Conservation (phyloP, 2,797 vertebrate genomes). For the Nyctibius grandis region DNA sequence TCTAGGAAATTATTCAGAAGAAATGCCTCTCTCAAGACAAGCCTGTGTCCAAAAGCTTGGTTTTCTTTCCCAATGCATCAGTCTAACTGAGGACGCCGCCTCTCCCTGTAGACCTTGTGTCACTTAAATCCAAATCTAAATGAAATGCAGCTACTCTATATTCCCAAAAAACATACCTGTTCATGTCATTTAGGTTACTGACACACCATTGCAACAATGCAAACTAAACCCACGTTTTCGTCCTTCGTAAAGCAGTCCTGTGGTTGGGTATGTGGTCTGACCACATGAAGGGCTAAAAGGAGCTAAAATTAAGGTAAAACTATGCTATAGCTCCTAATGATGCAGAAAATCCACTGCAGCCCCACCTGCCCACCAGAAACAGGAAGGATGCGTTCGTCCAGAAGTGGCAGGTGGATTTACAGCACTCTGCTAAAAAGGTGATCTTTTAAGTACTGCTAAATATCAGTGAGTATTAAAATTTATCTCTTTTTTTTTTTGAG, state of each 20-base stretch:
- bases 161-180: not conserved
- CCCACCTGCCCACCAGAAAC: not conserved
- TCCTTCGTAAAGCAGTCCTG: not conserved
- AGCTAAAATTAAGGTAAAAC: not conserved
- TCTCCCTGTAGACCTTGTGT: not conserved
- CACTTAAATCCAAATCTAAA: not conserved
- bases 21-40: not conserved
- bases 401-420: not conserved
- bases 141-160: accelerated
- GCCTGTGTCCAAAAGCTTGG: not conserved
- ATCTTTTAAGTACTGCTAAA: not conserved
- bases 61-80: not conserved
- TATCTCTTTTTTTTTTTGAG: not conserved
- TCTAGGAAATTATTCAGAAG: not conserved
- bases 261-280: not conserved
- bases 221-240: not conserved
- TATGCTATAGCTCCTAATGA: not conserved
- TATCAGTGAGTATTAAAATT: accelerated
- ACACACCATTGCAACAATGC: not conserved
- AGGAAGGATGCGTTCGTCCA: not conserved
- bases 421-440: not conserved
- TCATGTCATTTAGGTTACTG: not conserved
- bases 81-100: not conserved
- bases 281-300: accelerated
- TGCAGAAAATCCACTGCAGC: not conserved